phyloP scores from a whole-genome alignment of 1,140 invertebrate genomes.

The Yoshiicerus persimilis region DNA sequence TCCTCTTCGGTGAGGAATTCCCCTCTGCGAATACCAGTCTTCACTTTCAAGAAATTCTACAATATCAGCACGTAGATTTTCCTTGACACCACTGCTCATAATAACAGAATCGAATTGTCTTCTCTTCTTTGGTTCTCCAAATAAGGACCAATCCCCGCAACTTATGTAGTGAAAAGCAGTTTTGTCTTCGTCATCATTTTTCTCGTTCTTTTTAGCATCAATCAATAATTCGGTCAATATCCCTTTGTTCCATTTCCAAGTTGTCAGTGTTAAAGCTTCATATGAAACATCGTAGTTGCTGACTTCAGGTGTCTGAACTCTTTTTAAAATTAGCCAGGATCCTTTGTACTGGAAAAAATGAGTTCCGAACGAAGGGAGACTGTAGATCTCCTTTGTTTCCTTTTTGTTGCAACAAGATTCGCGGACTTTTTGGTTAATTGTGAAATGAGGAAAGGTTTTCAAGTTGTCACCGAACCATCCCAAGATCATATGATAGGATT shows the following conservation, averaged over 20 bases:
- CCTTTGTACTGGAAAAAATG: neutral
- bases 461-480: neutral
- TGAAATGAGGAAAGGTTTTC: neutral
- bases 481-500: neutral
- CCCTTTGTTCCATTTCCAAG: neutral
- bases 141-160: conserved; percentile 11
- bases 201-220: neutral
- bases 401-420: neutral
- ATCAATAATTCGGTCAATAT: neutral
- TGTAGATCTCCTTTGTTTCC: neutral
- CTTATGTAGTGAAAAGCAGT: conserved; percentile 5
- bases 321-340: neutral
- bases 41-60: conserved; percentile 22
- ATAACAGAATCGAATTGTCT: conserved; percentile 18
- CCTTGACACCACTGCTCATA: neutral
- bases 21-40: conserved; percentile 25
- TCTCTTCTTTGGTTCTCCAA: conserved; percentile 19
- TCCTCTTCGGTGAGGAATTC: conserved; percentile 34
- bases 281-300: neutral
- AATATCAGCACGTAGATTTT: conserved; percentile 27
- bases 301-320: neutral
- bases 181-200: conserved; percentile 27
- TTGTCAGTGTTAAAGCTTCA: conserved; percentile 21
- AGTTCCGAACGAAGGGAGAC: neutral
- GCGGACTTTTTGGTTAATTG: neutral